Base-by-base conservation (phyloP, 2,888 invertebrate genomes). In the Tipula lateralis region DNA sequence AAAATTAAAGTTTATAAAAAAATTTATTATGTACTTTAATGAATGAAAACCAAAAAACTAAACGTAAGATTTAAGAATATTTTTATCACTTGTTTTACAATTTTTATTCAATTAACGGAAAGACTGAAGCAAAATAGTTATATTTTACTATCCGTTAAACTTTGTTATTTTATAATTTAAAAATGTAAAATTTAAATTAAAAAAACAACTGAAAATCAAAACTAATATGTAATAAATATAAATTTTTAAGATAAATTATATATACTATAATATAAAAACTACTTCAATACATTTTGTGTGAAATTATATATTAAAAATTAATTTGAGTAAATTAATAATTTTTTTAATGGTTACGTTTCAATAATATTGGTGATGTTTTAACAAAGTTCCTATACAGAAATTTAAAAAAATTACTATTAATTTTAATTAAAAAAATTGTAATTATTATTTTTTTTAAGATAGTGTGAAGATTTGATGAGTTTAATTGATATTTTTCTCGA, bases 61-160 rank as follows among this genome's bases (percentile, higher is more conserved):
- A 82, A 82, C 29, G 82, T 30, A 82, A 82, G 32, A 82, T 29
- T 82, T 82, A 82, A 82, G 29, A 30, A 30, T 82, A 32, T 32
- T 82, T 81, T 82, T 82, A 30, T 82, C 32, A 29, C 32, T 82
- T 82, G 32, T 30, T 82, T 82, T 82, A 30, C 82, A 30, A 30
- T 82, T 82, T 30, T 82, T 82, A 30, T 82, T 32, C 83, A 90
- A 90, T 90, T 90, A 90, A 89, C 90, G 90, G 91, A 91, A 91
- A 91, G 91, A 91, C 91, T 91, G 91, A 91, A 91, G 90, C 90
- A 90, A 91, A 90, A 89, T 90, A 90, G 90, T 90, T 90, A 90
- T 90, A 90, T 84, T 66, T 66, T 66, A 66, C 66, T 66, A 90
- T 90, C 90, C 90, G 90, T 91, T 90, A 88, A 90, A 90, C 90